Evolutionary conservation across 2,797 vertebrate species (phyloP), one percentile per base, ranked within the genome.

Genomic region (Pelodytes ibericus): DNA sequence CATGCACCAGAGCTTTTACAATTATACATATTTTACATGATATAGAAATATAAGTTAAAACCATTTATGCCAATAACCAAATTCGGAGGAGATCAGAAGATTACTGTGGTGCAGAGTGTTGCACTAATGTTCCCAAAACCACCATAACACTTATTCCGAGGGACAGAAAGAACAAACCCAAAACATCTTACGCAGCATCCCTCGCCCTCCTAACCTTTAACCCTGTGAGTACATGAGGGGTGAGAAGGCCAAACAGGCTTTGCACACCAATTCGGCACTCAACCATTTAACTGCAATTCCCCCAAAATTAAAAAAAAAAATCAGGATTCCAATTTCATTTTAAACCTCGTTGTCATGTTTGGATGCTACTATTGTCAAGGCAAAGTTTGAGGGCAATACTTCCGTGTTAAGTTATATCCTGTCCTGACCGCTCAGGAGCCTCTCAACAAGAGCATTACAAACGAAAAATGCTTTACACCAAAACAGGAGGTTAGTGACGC

Each of bases 41-140:
- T 85, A 87, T 90, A 92, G 88, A 90, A 90, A 91, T 86, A 87
- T 92, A 91, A 86, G 87, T 91, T 93, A 93, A 95, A 94, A 95
- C 90, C 91, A 77, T 92, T 93, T 92, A 72, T 90, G 92, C 89
- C 91, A 87, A 90, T 87, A 91, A 88, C 92, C 89, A 92, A 91
- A 90, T 87, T 94, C 94, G 95, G 95, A 96, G 94, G 92, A 93
- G 82, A 89, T 84, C 83, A 85, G 83, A 70, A 53, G 77, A 41
- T 30, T 15, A 71, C 69, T 26, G 79, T 84, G 84, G 80, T 82
- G 84, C 80, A 1, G 51, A 80, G 82, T 85, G 84, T 80, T 44
- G 80, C 80, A 36, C 70, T 56, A 41, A 22, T 62, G 71, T 76
- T 79, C 73, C 0, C 56, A 24, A 69, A 3, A 36, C 25, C 41